Evolutionary conservation across 2,113 vertebrate species (phyloP).

Genomic region (Rousettus leschenaultii): DNA sequence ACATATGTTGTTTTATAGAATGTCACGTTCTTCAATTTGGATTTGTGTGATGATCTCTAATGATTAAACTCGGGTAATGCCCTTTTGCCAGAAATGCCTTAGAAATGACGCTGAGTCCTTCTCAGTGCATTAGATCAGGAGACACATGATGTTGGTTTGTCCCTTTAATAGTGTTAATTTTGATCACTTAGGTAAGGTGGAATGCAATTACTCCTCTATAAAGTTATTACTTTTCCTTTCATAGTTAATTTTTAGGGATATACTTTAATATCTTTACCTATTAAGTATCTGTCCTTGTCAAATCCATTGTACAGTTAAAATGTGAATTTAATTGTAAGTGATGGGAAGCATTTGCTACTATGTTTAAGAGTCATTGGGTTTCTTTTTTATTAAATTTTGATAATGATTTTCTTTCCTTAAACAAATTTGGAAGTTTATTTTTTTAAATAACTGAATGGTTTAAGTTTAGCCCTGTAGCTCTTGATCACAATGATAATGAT

Average conservation of each 20-base stretch:
- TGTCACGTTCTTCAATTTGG: neutral
- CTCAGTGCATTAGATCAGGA: neutral
- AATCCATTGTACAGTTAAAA: neutral
- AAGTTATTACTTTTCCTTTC: neutral
- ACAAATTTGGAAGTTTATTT: neutral
- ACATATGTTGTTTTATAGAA: neutral
- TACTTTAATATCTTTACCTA: neutral
- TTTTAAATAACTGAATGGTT: neutral
- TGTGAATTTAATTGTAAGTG: neutral
- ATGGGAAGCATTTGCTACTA: neutral
- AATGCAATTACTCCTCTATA: neutral
- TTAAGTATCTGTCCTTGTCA: neutral
- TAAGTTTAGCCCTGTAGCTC: neutral
- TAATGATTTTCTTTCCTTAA: neutral
- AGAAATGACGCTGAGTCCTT: neutral
- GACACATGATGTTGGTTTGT: neutral
- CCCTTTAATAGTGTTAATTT: neutral
- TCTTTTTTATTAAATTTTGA: constrained; percentile 9
- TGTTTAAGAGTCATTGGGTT: neutral
- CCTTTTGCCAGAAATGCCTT: neutral
- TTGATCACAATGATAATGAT: neutral
- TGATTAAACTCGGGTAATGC: neutral
- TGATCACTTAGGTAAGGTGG: neutral
- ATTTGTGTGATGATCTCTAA: neutral
- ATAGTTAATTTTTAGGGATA: neutral